A percentile compares a stretch with the other conserved stretches of the same genome.
Evolutionary conservation across 1,140 invertebrate genomes (phyloP).

Genomic region (Drosophila bipectinata): DNA sequence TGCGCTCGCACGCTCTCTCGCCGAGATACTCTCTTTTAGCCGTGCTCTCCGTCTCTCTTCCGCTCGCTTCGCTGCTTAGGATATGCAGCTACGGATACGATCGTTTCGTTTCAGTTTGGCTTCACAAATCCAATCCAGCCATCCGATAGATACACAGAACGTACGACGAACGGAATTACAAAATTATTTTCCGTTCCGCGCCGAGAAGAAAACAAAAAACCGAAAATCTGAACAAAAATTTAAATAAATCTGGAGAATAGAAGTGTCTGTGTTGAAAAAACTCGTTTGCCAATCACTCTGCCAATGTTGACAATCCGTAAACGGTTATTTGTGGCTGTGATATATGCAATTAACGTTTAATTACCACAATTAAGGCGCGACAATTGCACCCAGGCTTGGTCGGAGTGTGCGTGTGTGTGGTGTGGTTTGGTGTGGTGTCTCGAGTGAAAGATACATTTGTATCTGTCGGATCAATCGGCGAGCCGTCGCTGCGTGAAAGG

Average conservation of each 20-base stretch:
- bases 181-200: conserved; percentile 60
- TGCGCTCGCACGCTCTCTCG: conserved; percentile 41
- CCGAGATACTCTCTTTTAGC: conserved; percentile 16
- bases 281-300: conserved; percentile 20
- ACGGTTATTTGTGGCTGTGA: conserved; percentile 47
- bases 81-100: conserved; percentile 67
- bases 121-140: conserved; percentile 79
- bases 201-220: conserved; percentile 19
- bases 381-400: conserved; percentile 15
- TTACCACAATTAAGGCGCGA: conserved; percentile 39
- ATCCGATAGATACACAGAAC: conserved; percentile 83
- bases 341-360: conserved; percentile 54
- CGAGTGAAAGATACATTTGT: conserved; percentile 62
- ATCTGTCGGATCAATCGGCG: conserved; percentile 38
- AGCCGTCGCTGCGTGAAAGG: conserved; percentile 37
- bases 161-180: conserved; percentile 53
- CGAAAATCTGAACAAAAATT: conserved; percentile 49
- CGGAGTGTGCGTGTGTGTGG: neutral
- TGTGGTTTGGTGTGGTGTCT: neutral
- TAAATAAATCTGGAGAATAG: conserved; percentile 48
- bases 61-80: conserved; percentile 69
- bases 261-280: conserved; percentile 11
- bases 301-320: conserved; percentile 27
- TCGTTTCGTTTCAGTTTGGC: conserved; percentile 83
- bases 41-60: conserved; percentile 12